Conservation (phyloP, 2,888 invertebrate species). For the Andricus curvator region DNA sequence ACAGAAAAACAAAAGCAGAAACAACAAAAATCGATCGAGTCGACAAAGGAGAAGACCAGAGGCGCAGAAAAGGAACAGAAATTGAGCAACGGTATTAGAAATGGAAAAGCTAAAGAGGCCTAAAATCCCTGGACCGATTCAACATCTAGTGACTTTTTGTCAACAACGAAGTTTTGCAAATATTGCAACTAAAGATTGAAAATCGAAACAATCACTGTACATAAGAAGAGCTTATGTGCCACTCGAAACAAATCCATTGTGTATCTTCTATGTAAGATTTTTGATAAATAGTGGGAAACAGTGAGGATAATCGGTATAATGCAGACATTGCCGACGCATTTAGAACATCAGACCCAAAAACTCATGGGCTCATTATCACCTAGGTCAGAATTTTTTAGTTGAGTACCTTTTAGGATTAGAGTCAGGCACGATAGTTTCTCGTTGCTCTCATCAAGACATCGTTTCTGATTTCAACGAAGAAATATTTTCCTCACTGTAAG, state of each 20-base stretch:
- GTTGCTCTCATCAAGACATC: background rate
- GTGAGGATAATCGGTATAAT: background rate
- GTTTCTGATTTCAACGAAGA: background rate
- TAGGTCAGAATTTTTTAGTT: slow-evolving; percentile 4
- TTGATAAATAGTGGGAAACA: slow-evolving; percentile 6
- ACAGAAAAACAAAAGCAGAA: slow-evolving; percentile 48
- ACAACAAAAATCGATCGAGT: slow-evolving; percentile 35
- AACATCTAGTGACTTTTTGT: background rate
- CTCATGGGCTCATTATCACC: slow-evolving; percentile 14
- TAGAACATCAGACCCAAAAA: background rate
- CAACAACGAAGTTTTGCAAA: background rate
- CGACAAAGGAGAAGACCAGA: slow-evolving; percentile 46
- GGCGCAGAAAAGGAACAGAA: slow-evolving; percentile 39
- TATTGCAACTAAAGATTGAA: slow-evolving; percentile 3
- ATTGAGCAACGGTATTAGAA: slow-evolving; percentile 29
- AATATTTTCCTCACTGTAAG: background rate
- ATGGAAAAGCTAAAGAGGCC: slow-evolving; percentile 52
- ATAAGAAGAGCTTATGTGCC: slow-evolving; percentile 9
- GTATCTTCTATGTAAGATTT: slow-evolving; percentile 2
- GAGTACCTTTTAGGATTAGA: background rate
- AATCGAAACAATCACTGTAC: slow-evolving; percentile 11
- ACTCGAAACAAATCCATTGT: background rate
- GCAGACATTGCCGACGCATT: background rate
- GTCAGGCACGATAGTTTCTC: background rate
- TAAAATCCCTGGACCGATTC: slow-evolving; percentile 27